Evolutionary conservation across 2,888 invertebrate genomes (phyloP).

Genomic region (Acleris laterana): DNA sequence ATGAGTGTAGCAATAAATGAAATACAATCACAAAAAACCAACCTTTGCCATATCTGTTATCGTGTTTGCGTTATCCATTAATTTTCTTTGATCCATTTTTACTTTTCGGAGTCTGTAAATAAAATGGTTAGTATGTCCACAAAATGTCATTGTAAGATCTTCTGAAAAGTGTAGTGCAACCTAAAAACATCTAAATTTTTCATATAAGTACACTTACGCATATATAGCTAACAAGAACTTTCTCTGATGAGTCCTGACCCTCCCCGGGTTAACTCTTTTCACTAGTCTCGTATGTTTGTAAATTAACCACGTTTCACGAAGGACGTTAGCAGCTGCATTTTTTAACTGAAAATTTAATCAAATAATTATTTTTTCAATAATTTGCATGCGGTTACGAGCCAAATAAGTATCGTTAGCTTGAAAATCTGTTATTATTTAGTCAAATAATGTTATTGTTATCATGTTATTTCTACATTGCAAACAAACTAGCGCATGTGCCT

Average conservation of each 20-base stretch:
- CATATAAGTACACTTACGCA: conserved; percentile 89
- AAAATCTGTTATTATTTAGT: conserved; percentile 3
- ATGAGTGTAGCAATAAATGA: conserved; percentile 73
- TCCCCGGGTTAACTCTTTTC: conserved; percentile 97
- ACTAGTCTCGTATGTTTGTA: conserved; percentile 99
- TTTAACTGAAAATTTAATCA: conserved; percentile 90
- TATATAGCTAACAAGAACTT: conserved; percentile 99
- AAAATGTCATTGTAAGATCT: neutral
- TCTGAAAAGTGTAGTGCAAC: neutral
- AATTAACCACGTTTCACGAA: conserved; percentile 99
- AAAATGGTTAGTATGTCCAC: conserved; percentile 38
- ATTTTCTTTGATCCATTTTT: conserved; percentile 99
- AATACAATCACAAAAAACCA: conserved; percentile 61
- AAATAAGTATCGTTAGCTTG: conserved; percentile 8
- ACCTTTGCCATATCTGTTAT: conserved; percentile 99
- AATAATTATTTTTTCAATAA: conserved; percentile 2
- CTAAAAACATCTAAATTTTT: neutral
- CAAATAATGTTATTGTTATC: conserved; percentile 1
- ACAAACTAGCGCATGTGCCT: conserved; percentile 19
- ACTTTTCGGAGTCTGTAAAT: conserved; percentile 96
- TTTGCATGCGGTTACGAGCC: neutral
- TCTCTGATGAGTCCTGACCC: conserved; percentile 98
- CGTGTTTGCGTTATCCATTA: conserved; percentile 99
- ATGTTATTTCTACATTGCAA: conserved; percentile 25
- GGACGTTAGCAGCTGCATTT: conserved; percentile 99